Evolutionary conservation across 2,797 vertebrate species (phyloP).

Genomic region (Dendrocincla tyrannina): DNA sequence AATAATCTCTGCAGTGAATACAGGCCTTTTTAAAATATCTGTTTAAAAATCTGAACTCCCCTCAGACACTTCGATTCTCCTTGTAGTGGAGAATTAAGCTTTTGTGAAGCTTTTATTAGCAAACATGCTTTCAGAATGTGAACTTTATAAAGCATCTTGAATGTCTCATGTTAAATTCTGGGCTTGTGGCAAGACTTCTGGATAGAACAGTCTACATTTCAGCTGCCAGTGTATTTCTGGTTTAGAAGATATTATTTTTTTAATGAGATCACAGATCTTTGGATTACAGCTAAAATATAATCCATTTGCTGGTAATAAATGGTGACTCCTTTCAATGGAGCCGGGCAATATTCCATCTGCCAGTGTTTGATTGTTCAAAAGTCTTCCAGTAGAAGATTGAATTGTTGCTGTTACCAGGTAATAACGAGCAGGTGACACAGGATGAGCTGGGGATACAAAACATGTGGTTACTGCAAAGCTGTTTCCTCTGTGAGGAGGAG

Average conservation of each 20-base stretch:
- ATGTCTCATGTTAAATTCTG: neutral
- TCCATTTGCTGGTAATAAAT: neutral
- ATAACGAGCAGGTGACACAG: neutral
- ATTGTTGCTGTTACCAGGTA: neutral
- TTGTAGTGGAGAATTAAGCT: neutral
- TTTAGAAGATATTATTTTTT: neutral
- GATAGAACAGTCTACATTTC: neutral
- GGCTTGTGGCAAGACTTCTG: neutral
- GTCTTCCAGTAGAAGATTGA: neutral
- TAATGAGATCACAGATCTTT: neutral
- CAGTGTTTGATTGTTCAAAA: neutral
- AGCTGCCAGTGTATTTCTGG: neutral
- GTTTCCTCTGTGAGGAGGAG: neutral
- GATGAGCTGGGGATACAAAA: neutral
- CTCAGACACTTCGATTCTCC: neutral
- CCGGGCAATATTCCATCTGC: neutral
- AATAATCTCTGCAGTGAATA: neutral
- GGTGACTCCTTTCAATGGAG: neutral
- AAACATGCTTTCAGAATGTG: neutral
- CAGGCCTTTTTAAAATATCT: neutral
- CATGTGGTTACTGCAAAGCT: neutral
- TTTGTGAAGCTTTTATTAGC: neutral
- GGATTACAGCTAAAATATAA: neutral
- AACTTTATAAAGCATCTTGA: neutral
- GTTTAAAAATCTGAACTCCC: neutral